Percentiles rank a stretch among this genome's conserved stretches.
phyloP scores from a whole-genome alignment of 2,113 vertebrate genomes.

The Microcebus tavaratra region DNA sequence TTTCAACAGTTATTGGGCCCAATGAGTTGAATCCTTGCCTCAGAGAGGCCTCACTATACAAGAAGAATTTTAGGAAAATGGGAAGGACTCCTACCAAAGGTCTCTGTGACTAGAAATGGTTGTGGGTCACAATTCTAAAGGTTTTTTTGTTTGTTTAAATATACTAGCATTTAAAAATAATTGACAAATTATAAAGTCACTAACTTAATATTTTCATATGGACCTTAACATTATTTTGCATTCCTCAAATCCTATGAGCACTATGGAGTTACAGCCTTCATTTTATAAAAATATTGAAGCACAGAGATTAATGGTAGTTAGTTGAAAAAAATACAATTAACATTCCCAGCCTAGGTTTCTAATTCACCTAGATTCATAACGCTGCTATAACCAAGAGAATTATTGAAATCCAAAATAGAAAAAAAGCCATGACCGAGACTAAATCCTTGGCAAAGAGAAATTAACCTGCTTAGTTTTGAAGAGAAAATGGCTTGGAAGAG shows the following conservation, averaged over 20 bases:
- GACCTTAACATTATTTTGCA: conserved; percentile 24
- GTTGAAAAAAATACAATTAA: neutral
- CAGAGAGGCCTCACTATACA: neutral
- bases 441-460: conserved; percentile 34
- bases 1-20: neutral
- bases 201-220: neutral
- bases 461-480: neutral
- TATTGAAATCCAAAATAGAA: conserved; percentile 37
- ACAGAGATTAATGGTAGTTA: neutral
- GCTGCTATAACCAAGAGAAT: neutral
- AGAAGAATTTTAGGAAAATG: neutral
- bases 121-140: neutral
- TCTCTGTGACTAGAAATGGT: neutral
- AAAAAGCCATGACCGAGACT: conserved; percentile 2
- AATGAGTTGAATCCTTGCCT: neutral
- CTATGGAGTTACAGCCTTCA: neutral
- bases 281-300: neutral
- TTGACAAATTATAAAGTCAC: neutral
- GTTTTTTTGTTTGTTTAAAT: neutral
- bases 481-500: neutral
- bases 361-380: neutral
- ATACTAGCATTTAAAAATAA: neutral
- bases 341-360: neutral
- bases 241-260: neutral
- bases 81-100: neutral